Conservation (phyloP, 1,140 invertebrate species). For the Ditylenchus dipsaci region DNA sequence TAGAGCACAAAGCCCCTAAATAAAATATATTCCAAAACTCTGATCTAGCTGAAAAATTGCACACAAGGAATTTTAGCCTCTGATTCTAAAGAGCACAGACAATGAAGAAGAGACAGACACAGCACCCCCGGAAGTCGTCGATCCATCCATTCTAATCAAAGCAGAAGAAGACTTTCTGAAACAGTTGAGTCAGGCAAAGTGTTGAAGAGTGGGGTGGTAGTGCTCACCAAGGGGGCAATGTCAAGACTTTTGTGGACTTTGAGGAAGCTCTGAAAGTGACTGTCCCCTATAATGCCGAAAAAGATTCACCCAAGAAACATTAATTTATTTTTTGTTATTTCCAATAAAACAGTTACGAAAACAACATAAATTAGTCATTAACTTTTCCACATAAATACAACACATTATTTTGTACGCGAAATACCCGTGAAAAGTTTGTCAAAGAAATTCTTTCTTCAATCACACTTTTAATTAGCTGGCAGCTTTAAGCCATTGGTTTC, state of each 20-base stretch:
- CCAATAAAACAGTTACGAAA: too few species aligned
- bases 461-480: not conserved
- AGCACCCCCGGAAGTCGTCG: not conserved
- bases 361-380: conserved; percentile 3
- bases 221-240: conserved; percentile 23
- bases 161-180: conserved; percentile 16
- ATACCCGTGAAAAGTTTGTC: conserved; percentile 14
- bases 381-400: not conserved
- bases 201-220: conserved; percentile 6
- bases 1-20: too few species aligned
- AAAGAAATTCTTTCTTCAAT: not conserved
- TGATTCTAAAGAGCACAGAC: not conserved
- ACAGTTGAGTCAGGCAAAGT: conserved; percentile 12
- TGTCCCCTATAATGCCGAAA: conserved; percentile 13
- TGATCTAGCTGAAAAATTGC: too few species aligned
- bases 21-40: too few species aligned
- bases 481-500: not conserved
- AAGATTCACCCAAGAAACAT: not conserved
- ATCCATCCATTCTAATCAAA: not conserved
- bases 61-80: too few species aligned
- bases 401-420: too few species aligned
- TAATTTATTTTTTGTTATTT: not conserved
- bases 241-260: conserved; percentile 11
- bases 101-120: not conserved
- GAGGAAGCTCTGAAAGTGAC: conserved; percentile 27